phyloP scores from a whole-genome alignment of 2,888 invertebrate species.

The Sarcophaga rosellei region DNA sequence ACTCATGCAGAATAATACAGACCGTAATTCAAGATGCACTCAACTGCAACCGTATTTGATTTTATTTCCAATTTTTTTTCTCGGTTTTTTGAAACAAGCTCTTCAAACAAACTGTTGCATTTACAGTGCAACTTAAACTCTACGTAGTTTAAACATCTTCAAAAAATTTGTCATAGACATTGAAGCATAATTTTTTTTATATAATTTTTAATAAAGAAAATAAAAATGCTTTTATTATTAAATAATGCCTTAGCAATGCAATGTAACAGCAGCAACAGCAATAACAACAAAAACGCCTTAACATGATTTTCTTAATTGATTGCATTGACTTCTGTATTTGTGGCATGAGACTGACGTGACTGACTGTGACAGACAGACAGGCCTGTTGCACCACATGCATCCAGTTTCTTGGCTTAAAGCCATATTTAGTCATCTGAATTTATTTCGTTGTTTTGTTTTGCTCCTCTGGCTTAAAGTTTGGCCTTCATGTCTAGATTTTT shows the following conservation, averaged over 20 bases:
- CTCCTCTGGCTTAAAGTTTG: slow-evolving; percentile 26
- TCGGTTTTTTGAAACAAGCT: neutral
- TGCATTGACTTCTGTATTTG: slow-evolving; percentile 63
- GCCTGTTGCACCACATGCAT: slow-evolving; percentile 57
- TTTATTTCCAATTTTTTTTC: slow-evolving; percentile 5
- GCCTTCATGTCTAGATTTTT: slow-evolving; percentile 55
- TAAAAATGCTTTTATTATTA: too few relatives aligned
- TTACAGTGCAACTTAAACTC: slow-evolving; percentile 1
- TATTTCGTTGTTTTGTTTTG: neutral
- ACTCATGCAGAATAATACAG: slow-evolving; percentile 62
- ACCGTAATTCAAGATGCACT: slow-evolving; percentile 61
- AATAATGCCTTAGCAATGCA: neutral
- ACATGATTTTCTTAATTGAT: slow-evolving; percentile 66
- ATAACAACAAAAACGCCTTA: slow-evolving; percentile 11
- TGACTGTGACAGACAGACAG: slow-evolving; percentile 23
- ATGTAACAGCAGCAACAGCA: slow-evolving; percentile 10
- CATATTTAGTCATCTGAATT: slow-evolving; percentile 56
- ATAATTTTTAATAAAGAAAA: slow-evolving; percentile 34
- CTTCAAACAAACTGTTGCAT: neutral
- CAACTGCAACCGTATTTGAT: slow-evolving; percentile 52
- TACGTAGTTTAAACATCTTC: neutral
- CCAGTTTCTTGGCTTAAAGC: slow-evolving; percentile 60
- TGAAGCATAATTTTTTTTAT: slow-evolving; percentile 31
- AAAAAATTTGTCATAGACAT: slow-evolving; percentile 54
- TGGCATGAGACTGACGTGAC: slow-evolving; percentile 11